phyloP scores from a whole-genome alignment of 2,113 vertebrate genomes.

The Trematomus loennbergii region DNA sequence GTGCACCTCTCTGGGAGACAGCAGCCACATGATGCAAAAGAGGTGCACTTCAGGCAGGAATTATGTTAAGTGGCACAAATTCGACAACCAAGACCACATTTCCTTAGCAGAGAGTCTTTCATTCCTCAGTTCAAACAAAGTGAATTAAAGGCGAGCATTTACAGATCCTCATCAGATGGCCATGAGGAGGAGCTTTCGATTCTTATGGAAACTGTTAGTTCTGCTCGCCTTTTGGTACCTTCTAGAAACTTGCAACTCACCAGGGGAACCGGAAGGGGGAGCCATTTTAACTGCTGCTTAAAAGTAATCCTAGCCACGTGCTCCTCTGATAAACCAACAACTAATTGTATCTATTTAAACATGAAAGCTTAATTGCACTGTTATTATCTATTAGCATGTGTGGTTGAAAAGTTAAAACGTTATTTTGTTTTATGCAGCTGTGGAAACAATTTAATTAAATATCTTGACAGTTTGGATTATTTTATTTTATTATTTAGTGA shows the following conservation, averaged over 20 bases:
- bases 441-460: no score
- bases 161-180: neutral
- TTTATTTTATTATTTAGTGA: no score
- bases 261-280: conserved; percentile 64
- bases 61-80: conserved; percentile 1
- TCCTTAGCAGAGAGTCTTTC: neutral
- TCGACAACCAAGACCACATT: neutral
- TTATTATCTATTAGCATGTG: neutral
- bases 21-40: conserved; percentile 11
- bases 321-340: conserved; percentile 16
- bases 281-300: conserved; percentile 16
- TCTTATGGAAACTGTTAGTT: conserved; percentile 53
- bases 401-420: neutral
- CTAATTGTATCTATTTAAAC: neutral
- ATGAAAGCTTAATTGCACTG: neutral
- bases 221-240: conserved; percentile 72
- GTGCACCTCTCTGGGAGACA: neutral
- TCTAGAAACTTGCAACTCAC: conserved; percentile 79
- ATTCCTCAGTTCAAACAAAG: neutral
- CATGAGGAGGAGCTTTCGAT: conserved; percentile 39
- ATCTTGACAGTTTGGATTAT: no score
- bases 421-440: no score
- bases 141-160: neutral
- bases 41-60: conserved; percentile 6
- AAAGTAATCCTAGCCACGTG: conserved; percentile 19